Evolutionary conservation across 1,140 invertebrate genomes (phyloP).

Genomic region (Neotoxoptera formosana): DNA sequence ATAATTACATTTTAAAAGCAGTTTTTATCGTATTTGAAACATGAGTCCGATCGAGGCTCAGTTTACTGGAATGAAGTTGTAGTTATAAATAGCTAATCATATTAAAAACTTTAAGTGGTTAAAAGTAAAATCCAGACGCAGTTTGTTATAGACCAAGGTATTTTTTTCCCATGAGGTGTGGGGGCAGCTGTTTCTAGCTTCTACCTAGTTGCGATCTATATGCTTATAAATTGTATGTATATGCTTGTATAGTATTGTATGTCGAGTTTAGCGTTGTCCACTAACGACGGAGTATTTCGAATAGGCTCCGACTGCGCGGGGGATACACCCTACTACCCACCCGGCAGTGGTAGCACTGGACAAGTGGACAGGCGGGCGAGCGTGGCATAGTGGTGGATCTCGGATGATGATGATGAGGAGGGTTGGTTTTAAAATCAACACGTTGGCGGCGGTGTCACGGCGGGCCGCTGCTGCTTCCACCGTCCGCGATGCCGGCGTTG

Average conservation of each 20-base stretch:
- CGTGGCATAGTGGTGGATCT: neutral
- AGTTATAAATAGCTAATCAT: neutral
- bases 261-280: neutral
- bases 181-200: neutral
- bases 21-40: too few species aligned
- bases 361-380: neutral
- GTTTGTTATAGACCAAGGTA: neutral
- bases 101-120: neutral
- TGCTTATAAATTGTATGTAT: too few species aligned
- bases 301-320: neutral
- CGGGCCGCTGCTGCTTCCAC: neutral
- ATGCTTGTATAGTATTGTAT: too few species aligned
- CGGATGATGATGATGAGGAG: neutral
- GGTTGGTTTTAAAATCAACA: slow-evolving; percentile 55
- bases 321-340: neutral
- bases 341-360: neutral
- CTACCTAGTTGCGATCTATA: neutral
- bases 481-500: neutral
- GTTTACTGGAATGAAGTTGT: neutral
- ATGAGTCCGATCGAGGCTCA: neutral
- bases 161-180: neutral
- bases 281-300: neutral
- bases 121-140: neutral
- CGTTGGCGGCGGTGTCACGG: slow-evolving; percentile 50
- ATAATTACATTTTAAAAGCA: neutral